A percentile compares a stretch with the other conserved stretches of the same genome.
Evolutionary conservation across 1,140 invertebrate species (phyloP).

Genomic region (Habropoda laboriosa): DNA sequence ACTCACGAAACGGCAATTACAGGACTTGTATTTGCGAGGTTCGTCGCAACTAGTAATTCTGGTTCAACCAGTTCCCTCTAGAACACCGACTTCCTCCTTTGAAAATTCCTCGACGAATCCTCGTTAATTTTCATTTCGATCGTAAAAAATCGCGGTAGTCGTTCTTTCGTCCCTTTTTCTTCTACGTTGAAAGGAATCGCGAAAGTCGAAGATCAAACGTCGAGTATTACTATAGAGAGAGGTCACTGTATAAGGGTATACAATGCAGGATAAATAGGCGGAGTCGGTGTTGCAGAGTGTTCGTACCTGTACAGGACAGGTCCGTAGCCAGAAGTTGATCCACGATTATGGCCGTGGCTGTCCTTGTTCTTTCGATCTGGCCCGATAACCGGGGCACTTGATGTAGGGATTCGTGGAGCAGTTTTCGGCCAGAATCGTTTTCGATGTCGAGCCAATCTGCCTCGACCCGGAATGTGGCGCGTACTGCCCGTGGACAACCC

Average conservation of each 20-base stretch:
- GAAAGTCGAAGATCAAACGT: background rate
- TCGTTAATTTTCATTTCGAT: background rate
- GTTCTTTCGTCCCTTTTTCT: background rate
- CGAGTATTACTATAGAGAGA: background rate
- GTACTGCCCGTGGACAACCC: slow-evolving; percentile 53
- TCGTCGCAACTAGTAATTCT: slow-evolving; percentile 33
- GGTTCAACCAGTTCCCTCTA: slow-evolving; percentile 35
- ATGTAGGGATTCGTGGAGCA: slow-evolving; percentile 42
- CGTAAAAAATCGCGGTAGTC: background rate
- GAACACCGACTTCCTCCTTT: background rate
- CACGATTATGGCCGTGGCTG: slow-evolving; percentile 73
- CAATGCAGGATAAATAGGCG: slow-evolving; percentile 56
- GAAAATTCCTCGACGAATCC: background rate
- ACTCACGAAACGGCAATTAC: slow-evolving; percentile 13
- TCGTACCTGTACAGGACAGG: slow-evolving; percentile 56
- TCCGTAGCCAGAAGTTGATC: slow-evolving; percentile 74
- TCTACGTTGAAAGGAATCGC: background rate
- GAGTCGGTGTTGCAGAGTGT: slow-evolving; percentile 45
- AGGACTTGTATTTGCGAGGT: background rate
- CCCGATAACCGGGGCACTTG: slow-evolving; percentile 65
- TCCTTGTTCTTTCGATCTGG: slow-evolving; percentile 71
- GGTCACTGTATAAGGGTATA: slow-evolving; percentile 46
- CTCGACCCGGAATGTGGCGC: slow-evolving; percentile 52
- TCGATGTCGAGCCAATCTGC: slow-evolving; percentile 68
- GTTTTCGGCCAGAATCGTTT: slow-evolving; percentile 68